phyloP scores from a whole-genome alignment of 2,113 vertebrate species.

The Chrysemys picta region DNA sequence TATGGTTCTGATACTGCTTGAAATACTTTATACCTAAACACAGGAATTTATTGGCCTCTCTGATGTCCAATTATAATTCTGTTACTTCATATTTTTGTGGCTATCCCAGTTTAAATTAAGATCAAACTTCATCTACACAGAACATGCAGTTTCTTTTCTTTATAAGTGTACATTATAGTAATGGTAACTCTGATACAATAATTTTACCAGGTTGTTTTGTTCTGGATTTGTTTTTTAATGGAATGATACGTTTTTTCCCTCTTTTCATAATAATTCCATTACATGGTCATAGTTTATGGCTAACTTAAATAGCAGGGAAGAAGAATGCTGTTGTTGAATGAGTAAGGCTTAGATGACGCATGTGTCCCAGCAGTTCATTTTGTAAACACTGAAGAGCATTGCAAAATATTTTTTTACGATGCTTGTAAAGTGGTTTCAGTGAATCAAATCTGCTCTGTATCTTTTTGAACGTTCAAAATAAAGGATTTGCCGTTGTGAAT shows the following conservation, averaged over 20 bases:
- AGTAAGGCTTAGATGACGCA: slow-evolving; percentile 23
- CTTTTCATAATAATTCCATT: not conserved
- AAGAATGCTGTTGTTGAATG: not conserved
- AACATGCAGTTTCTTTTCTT: slow-evolving; percentile 1
- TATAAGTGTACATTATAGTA: not conserved
- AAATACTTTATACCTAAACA: not conserved
- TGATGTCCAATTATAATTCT: slow-evolving; percentile 30
- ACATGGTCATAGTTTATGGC: not conserved
- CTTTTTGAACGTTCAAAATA: not conserved
- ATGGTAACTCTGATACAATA: not conserved
- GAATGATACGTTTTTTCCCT: not conserved
- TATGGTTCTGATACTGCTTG: not conserved
- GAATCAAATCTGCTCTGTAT: not conserved
- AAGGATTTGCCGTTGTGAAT: not conserved
- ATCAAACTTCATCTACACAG: slow-evolving; percentile 20
- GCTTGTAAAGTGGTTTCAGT: not conserved
- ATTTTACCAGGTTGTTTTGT: not conserved
- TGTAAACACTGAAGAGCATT: not conserved
- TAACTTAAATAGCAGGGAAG: not conserved
- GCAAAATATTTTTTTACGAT: not conserved
- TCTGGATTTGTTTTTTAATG: not conserved
- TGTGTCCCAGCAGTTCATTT: not conserved
- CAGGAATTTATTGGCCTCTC: not conserved
- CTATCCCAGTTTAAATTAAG: slow-evolving; percentile 36
- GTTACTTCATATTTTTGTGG: slow-evolving; percentile 34